A percentile compares a stretch with the other conserved stretches of the same genome.
Evolutionary conservation across 2,113 vertebrate genomes (phyloP).

Genomic region (Tinamus guttatus): DNA sequence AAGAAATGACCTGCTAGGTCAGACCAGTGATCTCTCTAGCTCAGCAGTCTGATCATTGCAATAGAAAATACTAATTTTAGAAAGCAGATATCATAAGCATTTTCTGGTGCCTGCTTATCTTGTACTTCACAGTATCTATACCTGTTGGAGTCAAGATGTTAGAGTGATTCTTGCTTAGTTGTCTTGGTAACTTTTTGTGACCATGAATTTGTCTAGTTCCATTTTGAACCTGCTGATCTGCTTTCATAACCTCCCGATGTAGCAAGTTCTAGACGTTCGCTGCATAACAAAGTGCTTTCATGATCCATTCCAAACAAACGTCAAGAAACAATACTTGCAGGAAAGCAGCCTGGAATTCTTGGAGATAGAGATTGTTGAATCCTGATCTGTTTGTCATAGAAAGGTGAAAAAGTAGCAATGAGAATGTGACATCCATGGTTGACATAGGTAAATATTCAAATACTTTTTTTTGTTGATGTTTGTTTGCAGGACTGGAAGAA

Average conservation of each 20-base stretch:
- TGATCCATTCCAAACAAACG: background rate
- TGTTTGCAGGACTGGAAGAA: constrained; percentile 83
- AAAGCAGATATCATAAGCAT: background rate
- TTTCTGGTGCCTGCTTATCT: background rate
- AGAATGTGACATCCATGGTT: background rate
- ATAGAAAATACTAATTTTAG: background rate
- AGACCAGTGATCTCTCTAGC: fast-evolving
- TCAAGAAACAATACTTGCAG: background rate
- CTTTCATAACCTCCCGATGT: background rate
- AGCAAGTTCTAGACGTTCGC: background rate
- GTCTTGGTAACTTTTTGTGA: background rate
- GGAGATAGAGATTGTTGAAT: background rate
- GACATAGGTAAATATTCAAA: background rate
- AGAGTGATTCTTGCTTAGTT: background rate
- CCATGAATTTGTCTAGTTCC: background rate
- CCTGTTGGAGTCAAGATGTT: background rate
- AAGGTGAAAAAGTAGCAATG: background rate
- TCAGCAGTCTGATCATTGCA: background rate
- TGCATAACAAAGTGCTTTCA: background rate
- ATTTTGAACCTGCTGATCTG: background rate
- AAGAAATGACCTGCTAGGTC: background rate
- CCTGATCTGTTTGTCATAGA: background rate
- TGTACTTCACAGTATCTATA: fast-evolving
- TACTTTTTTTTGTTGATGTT: background rate
- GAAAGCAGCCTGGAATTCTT: background rate